Conservation (phyloP, 2,888 invertebrate genomes). For the Fragum fragum region DNA sequence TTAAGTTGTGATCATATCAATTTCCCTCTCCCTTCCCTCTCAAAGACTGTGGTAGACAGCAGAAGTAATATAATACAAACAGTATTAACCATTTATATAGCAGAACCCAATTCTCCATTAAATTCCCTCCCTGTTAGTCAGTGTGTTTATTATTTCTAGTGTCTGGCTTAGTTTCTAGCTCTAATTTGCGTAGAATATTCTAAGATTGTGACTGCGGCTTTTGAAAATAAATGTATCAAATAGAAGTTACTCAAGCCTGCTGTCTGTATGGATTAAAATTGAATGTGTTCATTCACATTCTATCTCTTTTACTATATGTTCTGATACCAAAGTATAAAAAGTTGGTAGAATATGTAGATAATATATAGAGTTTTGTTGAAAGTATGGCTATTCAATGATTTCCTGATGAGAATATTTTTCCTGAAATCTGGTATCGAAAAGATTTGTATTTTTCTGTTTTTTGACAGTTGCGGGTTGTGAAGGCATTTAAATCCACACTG, state of each 20-base stretch:
- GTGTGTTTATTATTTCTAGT: slow-evolving; percentile 17
- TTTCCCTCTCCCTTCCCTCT: slow-evolving; percentile 2
- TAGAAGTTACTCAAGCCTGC: neutral
- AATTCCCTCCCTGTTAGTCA: neutral
- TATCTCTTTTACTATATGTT: too few species aligned
- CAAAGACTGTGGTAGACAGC: neutral
- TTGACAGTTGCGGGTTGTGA: slow-evolving; percentile 99
- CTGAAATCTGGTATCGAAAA: neutral
- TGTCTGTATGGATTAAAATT: too few species aligned
- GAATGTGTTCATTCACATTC: too few species aligned
- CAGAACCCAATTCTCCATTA: neutral
- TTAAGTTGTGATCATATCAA: slow-evolving; percentile 10
- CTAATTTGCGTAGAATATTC: slow-evolving; percentile 33
- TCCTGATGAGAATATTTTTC: neutral
- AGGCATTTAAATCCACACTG: slow-evolving; percentile 99
- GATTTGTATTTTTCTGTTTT: slow-evolving; percentile 65
- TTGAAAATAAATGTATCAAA: slow-evolving; percentile 22
- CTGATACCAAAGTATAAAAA: too few species aligned
- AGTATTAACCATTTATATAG: slow-evolving; percentile 2
- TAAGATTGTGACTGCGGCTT: slow-evolving; percentile 68
- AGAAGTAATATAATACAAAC: neutral
- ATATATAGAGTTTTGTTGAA: too few species aligned
- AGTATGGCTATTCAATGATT: too few species aligned
- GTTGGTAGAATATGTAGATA: too few species aligned
- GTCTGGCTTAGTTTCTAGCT: slow-evolving; percentile 42